phyloP scores from a whole-genome alignment of 1,140 invertebrate species.

The Phocides pigmalion region DNA sequence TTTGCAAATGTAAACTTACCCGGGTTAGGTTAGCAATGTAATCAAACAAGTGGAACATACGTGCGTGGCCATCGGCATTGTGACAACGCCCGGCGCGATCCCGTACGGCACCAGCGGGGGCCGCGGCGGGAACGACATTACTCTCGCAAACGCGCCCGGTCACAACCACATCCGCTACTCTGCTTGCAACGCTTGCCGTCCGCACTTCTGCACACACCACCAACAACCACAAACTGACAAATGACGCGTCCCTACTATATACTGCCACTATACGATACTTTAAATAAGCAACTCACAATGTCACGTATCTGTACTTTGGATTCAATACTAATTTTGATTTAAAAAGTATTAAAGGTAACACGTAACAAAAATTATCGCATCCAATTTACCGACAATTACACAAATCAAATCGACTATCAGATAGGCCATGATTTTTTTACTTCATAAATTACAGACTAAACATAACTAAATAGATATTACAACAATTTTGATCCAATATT shows the following conservation, averaged over 20 bases:
- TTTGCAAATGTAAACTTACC: neutral
- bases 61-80: conserved; percentile 75
- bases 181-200: too few species aligned
- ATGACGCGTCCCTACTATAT: conserved; percentile 37
- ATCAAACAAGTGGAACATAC: conserved; percentile 53
- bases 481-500: too few species aligned
- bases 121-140: conserved; percentile 75
- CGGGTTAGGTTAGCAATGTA: conserved; percentile 35
- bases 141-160: conserved; percentile 37
- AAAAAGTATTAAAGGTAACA: conserved; percentile 28
- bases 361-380: conserved; percentile 22
- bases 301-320: neutral
- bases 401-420: conserved; percentile 35
- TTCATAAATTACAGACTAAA: too few species aligned
- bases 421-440: conserved; percentile 39
- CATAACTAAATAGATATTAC: too few species aligned
- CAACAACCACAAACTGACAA: neutral
- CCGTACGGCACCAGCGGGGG: conserved; percentile 75
- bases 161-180: conserved; percentile 42
- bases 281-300: neutral
- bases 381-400: conserved; percentile 26
- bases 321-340: conserved; percentile 14
- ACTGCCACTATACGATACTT: neutral
- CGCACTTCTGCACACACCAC: too few species aligned
- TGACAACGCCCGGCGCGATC: conserved; percentile 73